phyloP scores from a whole-genome alignment of 1,140 invertebrate species.

The Cherax quadricarinatus region DNA sequence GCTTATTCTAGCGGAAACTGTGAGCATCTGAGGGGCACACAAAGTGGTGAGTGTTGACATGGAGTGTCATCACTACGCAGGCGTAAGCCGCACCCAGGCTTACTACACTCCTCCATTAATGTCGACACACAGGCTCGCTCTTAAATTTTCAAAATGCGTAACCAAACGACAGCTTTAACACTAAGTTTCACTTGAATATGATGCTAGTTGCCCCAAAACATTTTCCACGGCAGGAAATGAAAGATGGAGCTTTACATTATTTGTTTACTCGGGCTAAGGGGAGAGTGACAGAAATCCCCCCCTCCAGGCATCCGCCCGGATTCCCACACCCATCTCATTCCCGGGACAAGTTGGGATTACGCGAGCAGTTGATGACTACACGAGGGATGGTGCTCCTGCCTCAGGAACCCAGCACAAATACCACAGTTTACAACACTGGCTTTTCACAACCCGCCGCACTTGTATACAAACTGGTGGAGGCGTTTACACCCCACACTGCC shows the following conservation, averaged over 20 bases:
- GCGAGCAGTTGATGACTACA: background rate
- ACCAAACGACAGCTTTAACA: background rate
- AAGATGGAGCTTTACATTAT: too few relatives aligned
- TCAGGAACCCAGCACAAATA: background rate
- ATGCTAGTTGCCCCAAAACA: too few relatives aligned
- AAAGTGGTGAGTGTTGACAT: background rate
- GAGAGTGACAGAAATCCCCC: background rate
- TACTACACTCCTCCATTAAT: background rate
- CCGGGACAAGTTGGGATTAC: background rate
- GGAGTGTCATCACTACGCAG: background rate
- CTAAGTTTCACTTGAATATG: background rate
- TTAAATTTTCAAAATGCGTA: background rate
- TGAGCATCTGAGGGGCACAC: background rate
- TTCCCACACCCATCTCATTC: background rate
- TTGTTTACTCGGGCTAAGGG: too few relatives aligned
- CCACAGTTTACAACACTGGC: background rate
- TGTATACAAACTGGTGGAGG: background rate
- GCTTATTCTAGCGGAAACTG: background rate
- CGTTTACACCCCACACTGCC: background rate
- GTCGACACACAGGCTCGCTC: background rate
- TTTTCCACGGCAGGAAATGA: too few relatives aligned
- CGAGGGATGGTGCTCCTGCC: background rate
- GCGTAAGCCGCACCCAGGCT: background rate
- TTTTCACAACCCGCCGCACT: background rate
- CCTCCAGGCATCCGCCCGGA: background rate